A percentile compares a stretch with the other conserved stretches of the same genome.
phyloP scores from a whole-genome alignment of 2,888 invertebrate genomes.

The Nomada ferruginata region DNA sequence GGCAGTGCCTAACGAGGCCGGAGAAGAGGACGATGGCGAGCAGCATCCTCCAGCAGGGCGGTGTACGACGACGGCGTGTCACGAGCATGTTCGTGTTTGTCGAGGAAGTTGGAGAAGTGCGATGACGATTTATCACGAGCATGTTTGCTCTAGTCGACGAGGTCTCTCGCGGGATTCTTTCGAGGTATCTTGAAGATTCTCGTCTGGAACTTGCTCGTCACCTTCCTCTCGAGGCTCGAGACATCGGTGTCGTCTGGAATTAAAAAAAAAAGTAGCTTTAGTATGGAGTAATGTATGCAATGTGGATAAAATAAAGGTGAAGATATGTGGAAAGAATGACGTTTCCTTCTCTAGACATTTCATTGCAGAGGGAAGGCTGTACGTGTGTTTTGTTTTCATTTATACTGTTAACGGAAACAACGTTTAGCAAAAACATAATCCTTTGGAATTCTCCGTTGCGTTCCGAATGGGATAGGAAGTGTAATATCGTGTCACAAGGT shows the following conservation, averaged over 20 bases:
- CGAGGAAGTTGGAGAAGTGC: constrained; percentile 52
- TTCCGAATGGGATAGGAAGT: constrained; percentile 31
- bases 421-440: no score
- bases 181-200: constrained; percentile 56
- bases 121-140: constrained; percentile 46
- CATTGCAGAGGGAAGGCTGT: no score
- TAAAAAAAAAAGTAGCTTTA: background rate
- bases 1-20: constrained; percentile 50
- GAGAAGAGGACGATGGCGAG: constrained; percentile 47
- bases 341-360: no score
- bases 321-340: background rate
- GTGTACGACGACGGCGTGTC: constrained; percentile 48
- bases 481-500: constrained; percentile 41
- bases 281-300: no score
- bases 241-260: constrained; percentile 76
- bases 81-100: constrained; percentile 47
- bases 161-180: constrained; percentile 44
- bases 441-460: background rate
- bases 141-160: constrained; percentile 41
- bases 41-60: constrained; percentile 63
- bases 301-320: no score
- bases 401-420: no score
- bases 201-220: constrained; percentile 72
- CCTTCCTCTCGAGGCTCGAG: constrained; percentile 71
- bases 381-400: no score